Evolutionary conservation across 2,797 vertebrate species (phyloP), one percentile per base, ranked within the genome.

Genomic region (Periophthalmus magnuspinnatus): DNA sequence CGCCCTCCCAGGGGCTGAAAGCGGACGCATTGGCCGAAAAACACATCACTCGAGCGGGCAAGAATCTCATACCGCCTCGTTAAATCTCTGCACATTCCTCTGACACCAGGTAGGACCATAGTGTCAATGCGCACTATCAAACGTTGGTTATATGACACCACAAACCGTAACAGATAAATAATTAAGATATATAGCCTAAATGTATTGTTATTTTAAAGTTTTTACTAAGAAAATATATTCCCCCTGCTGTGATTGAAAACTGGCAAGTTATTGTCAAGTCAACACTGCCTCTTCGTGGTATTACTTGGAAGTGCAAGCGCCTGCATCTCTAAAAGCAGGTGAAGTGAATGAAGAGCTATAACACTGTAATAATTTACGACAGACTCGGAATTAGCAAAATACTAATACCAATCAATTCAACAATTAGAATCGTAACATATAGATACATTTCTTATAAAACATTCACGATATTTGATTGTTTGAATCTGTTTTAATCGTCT

Each of bases 31-130:
- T 81, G 86, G 89, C 74, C 72, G 72, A 63, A 21, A 48, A 58
- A 56, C 6, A 56, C 68, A 16, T 89, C 88, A 77, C 2, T 89
- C 70, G 7, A 4, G 41, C 50, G 52, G 72, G 3, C 9, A 69
- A 84, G 86, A 89, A 90, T 90, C 33, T 89, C 75, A 77, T 80
- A 75, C 80, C 11, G 73, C 65, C 74, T 67, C 75, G 80, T 68
- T 75, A 70, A 76, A 65, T 64, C 67, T n/a, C 13, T 1, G 50
- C 21, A 1, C n/a, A 68, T 5, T 38, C 22, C 52, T 7, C 45
- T n/a, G 41, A 22, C 8, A 16, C 5, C 41, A 54, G 52, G 52
- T 54, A 10, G 6, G 19, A 17, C 19, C n/a, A 22, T 3, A 32
- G 24, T 16, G 56, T 33, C 13, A 41, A 11, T 41, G 38, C 38